Evolutionary conservation across 2,797 vertebrate species (phyloP).

Genomic region (Chaetophractus vellerosus): DNA sequence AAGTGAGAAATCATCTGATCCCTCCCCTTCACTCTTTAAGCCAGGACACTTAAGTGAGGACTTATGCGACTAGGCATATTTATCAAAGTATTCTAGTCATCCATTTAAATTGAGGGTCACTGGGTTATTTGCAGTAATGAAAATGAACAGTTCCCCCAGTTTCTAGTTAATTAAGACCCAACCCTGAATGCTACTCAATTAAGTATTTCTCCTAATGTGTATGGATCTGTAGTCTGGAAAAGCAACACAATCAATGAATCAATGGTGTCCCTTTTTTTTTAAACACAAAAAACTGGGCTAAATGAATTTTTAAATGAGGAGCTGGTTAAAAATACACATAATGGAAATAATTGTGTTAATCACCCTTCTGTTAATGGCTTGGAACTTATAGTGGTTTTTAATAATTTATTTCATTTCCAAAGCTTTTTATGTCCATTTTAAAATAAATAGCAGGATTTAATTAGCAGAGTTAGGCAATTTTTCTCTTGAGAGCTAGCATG

Average conservation of each 20-base stretch:
- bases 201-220: not conserved
- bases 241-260: not conserved
- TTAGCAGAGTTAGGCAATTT: slow-evolving; percentile 31
- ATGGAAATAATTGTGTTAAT: slow-evolving; percentile 3
- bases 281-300: not conserved
- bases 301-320: slow-evolving; percentile 45
- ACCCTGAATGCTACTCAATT: not conserved
- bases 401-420: slow-evolving; percentile 32
- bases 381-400: slow-evolving; percentile 57
- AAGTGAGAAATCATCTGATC: not conserved
- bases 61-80: accelerated
- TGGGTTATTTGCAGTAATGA: slow-evolving; percentile 29
- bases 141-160: slow-evolving; percentile 7
- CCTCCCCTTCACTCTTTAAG: not conserved
- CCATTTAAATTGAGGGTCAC: too few species aligned
- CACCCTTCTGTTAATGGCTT: slow-evolving; percentile 51
- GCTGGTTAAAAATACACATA: slow-evolving; percentile 52
- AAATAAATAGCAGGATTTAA: slow-evolving; percentile 65
- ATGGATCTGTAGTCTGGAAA: not conserved
- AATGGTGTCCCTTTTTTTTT: not conserved
- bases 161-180: slow-evolving; percentile 32
- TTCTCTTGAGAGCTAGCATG: slow-evolving; percentile 48
- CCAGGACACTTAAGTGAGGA: not conserved
- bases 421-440: slow-evolving; percentile 53
- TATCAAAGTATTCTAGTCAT: too few species aligned